Evolutionary conservation across 2,113 vertebrate species (phyloP), one percentile per base, ranked within the genome.

Genomic region (Odocoileus hemionus): DNA sequence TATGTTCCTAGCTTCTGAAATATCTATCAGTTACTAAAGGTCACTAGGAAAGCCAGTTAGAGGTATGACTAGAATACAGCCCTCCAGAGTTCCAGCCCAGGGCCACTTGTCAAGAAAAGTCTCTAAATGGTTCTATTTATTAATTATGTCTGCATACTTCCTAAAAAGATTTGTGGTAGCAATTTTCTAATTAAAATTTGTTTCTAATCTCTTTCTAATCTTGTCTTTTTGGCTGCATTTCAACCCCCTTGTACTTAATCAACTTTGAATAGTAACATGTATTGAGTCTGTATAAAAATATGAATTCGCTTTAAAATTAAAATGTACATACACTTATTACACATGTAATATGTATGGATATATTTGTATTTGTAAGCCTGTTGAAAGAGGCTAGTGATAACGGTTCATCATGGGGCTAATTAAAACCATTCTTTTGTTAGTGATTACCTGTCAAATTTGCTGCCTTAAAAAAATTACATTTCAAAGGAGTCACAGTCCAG

Each of bases 101-200:
- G 43, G n/a, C 55, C 7, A 6, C 79, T 90, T 64, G 21, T 90
- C 86, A 90, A 92, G 70, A 58, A 67, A 96, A 95, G 45, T 89
- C 43, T 79, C 39, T 55, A 92, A 67, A 30, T 87, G 26, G 14
- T 50, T 91, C 61, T n/a, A 89, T 86, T 86, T 94, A 86, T 93
- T 96, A 88, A 86, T 95, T 95, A 95, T 80, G 58, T n/a, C 79
- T 84, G 74, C 39, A 50, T 87, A 94, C 50, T 82, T 87, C 76
- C 64, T 97, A 60, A 95, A 96, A 93, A 57, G 80, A 96, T 97
- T 96, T 92, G 47, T 84, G 15, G 87, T 87, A 74, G 54, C 39
- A 92, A 95, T 92, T 93, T 93, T 96, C 58, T 96, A 95, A 92
- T 96, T 97, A 92, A 96, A 96, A 92, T 82, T 84, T 80, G 52